A percentile compares a stretch with the other conserved stretches of the same genome.
phyloP scores from a whole-genome alignment of 1,140 invertebrate genomes.

The Leptopilina boulardi region DNA sequence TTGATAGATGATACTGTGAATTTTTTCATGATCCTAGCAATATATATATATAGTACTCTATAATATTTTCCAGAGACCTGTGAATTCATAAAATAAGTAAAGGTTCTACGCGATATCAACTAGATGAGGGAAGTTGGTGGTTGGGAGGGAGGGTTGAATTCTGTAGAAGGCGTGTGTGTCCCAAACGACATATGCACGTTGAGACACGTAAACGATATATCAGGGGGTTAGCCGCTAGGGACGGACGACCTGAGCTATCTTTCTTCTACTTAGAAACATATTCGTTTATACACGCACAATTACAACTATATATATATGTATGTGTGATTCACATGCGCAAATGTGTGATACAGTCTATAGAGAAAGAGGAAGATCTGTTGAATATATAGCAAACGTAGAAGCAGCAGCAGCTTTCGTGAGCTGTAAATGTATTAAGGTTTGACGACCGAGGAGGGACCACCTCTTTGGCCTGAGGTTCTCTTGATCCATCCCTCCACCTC shows the following conservation, averaged over 20 bases:
- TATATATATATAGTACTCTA: no score
- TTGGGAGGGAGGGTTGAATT: constrained; percentile 40
- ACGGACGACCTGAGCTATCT: constrained; percentile 74
- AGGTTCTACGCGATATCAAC: constrained; percentile 63
- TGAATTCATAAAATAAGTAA: constrained; percentile 71
- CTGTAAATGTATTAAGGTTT: constrained; percentile 77
- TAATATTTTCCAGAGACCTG: constrained; percentile 61
- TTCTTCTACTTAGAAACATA: constrained; percentile 73
- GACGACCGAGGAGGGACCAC: constrained; percentile 72
- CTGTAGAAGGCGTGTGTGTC: constrained; percentile 71
- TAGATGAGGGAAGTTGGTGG: constrained; percentile 48
- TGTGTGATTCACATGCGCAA: constrained; percentile 73
- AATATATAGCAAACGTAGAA: constrained; percentile 62
- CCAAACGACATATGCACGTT: constrained; percentile 74
- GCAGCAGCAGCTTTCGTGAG: constrained; percentile 64
- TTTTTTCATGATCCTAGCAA: background rate
- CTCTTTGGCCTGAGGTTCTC: constrained; percentile 57
- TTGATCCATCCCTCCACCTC: constrained; percentile 42
- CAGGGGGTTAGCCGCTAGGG: constrained; percentile 76
- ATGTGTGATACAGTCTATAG: constrained; percentile 70
- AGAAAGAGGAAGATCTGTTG: constrained; percentile 66
- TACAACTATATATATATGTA: constrained; percentile 49
- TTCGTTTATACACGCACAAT: constrained; percentile 38
- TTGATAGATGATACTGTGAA: background rate
- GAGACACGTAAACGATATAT: constrained; percentile 77